A percentile compares a stretch with the other conserved stretches of the same genome.
phyloP scores from a whole-genome alignment of 2,113 vertebrate species.

The Myotis yumanensis region DNA sequence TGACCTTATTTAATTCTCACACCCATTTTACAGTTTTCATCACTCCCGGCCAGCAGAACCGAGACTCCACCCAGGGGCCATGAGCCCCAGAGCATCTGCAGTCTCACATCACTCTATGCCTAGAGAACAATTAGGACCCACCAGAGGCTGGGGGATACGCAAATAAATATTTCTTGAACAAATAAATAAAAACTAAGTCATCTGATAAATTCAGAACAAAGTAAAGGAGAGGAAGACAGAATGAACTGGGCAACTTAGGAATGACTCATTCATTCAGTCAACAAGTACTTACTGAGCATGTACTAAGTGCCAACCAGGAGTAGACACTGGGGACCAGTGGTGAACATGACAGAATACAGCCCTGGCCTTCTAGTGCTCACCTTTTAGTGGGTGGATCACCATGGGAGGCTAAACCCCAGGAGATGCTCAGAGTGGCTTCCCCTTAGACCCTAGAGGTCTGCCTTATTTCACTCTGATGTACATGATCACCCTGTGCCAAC shows the following conservation, averaged over 20 bases:
- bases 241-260: not conserved
- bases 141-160: not conserved
- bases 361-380: accelerated
- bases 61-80: not conserved
- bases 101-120: not conserved
- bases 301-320: not conserved
- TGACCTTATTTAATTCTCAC: not conserved
- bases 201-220: not conserved
- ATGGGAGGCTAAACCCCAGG: not conserved
- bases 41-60: not conserved
- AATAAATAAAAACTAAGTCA: constrained; percentile 7
- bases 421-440: not conserved
- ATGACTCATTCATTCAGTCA: not conserved
- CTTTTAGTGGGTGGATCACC: too few relatives aligned
- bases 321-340: not conserved
- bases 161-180: not conserved
- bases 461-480: not conserved
- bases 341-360: not conserved
- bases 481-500: too few relatives aligned
- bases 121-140: not conserved
- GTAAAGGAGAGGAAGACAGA: not conserved
- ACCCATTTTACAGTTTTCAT: too few relatives aligned
- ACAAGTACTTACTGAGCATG: not conserved
- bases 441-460: not conserved
- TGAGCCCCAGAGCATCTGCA: not conserved